phyloP scores from a whole-genome alignment of 37 sponge, comb jelly and placozoan species.

The Ianthella basta region DNA sequence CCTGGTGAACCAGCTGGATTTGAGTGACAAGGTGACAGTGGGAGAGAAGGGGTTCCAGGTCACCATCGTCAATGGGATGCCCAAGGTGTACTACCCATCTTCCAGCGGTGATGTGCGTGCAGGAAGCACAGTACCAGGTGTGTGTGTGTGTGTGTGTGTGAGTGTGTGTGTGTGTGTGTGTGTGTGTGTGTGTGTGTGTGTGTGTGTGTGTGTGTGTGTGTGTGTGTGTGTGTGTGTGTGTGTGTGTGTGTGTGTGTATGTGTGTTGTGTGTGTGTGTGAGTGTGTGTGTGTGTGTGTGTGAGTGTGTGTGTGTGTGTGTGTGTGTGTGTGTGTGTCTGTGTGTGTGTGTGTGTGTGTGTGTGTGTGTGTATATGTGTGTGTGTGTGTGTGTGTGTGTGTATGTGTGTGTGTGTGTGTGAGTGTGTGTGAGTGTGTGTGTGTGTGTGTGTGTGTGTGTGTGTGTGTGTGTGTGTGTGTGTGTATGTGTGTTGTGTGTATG shows the following conservation, averaged over 20 bases:
- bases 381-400: conserved; percentile 18
- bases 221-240: conserved; percentile 21
- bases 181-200: conserved; percentile 23
- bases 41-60: conserved; percentile 51
- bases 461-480: conserved; percentile 32
- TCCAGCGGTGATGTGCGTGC: no score
- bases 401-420: conserved; percentile 6
- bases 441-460: conserved; percentile 28
- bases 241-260: conserved; percentile 17
- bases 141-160: conserved; percentile 31
- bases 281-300: conserved; percentile 18
- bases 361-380: conserved; percentile 4
- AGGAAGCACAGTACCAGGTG: neutral
- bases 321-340: conserved; percentile 23
- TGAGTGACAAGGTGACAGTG: conserved; percentile 62
- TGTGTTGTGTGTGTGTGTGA: conserved; percentile 14
- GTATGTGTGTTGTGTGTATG: conserved; percentile 15
- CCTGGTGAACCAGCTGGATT: conserved; percentile 64
- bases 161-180: conserved; percentile 15
- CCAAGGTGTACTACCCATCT: conserved; percentile 69
- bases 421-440: conserved; percentile 25
- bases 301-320: neutral
- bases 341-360: conserved; percentile 6
- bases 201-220: conserved; percentile 21
- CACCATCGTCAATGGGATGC: conserved; percentile 67